These are phyloP conservation scores for Hyles euphorbiae DNA, from an alignment of 1,140 invertebrate species.

Conservation along the genomic window DNA sequence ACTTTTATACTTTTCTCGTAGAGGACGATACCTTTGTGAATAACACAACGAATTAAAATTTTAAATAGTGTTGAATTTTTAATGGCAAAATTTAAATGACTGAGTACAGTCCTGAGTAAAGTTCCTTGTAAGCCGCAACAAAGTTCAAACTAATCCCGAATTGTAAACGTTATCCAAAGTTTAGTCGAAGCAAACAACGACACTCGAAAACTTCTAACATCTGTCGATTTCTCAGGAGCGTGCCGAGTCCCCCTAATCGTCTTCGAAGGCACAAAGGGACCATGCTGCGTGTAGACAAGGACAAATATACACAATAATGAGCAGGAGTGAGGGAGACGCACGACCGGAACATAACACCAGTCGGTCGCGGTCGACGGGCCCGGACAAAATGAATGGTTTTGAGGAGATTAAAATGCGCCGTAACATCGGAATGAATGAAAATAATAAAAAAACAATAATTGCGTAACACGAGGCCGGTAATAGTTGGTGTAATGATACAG, in stretches of 20 bases:
- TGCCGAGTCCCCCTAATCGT: conserved; percentile 65
- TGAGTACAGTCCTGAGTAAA: conserved; percentile 3
- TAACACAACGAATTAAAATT: no score
- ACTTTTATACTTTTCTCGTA: no score
- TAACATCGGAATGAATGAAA: conserved; percentile 59
- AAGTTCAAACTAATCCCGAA: conserved; percentile 19
- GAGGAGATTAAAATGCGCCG: conserved; percentile 52
- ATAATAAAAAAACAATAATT: conserved; percentile 52
- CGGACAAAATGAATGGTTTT: conserved; percentile 60
- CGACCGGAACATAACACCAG: conserved; percentile 63
- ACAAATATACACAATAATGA: conserved; percentile 17
- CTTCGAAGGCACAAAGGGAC: conserved; percentile 51
- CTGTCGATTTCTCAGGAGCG: conserved; percentile 69
- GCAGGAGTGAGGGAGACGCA: conserved; percentile 28
- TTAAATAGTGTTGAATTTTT: no score
- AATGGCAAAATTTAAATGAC: background rate
- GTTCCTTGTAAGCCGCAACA: conserved; percentile 14
- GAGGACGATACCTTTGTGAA: no score
- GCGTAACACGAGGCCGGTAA: conserved; percentile 46
- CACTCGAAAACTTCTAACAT: conserved; percentile 44
- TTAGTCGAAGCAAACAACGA: conserved; percentile 44
- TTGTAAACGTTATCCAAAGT: conserved; percentile 49
- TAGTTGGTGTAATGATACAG: background rate
- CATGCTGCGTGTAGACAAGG: conserved; percentile 41
- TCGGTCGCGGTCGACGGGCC: conserved; percentile 63